A percentile compares a stretch with the other conserved stretches of the same genome.
phyloP scores from a whole-genome alignment of 2,113 vertebrate genomes.

The Sinocyclocheilus rhinocerous region DNA sequence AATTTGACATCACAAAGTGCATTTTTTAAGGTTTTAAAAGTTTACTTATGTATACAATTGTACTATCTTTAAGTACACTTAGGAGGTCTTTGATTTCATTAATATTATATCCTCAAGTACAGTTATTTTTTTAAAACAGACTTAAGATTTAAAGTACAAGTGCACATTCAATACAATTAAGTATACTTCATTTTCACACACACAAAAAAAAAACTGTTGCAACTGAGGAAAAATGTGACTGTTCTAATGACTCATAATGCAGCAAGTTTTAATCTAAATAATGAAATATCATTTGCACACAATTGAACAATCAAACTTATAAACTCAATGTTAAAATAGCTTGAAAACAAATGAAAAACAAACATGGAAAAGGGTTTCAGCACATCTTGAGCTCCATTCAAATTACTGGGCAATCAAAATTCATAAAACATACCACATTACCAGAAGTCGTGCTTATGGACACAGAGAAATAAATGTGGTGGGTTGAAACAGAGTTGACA shows the following conservation, averaged over 20 bases:
- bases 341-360: not conserved
- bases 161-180: not conserved
- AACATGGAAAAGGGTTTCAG: not conserved
- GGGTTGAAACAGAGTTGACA: not conserved
- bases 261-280: not conserved
- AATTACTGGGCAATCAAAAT: conserved; percentile 7
- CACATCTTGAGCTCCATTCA: not conserved
- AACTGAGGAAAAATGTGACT: not conserved
- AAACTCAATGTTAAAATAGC: not conserved
- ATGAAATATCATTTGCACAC: not conserved
- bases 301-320: not conserved
- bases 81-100: not conserved
- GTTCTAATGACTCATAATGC: not conserved
- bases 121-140: not conserved
- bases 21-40: not conserved
- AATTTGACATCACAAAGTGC: not conserved
- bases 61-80: not conserved
- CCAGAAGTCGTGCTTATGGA: not conserved
- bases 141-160: not conserved
- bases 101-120: not conserved
- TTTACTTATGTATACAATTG: not conserved
- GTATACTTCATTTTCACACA: not conserved
- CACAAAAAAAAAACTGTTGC: not conserved
- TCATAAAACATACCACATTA: not conserved
- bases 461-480: not conserved